Percentiles rank a stretch among this genome's conserved stretches.
phyloP scores from a whole-genome alignment of 2,888 invertebrate genomes.

The Cephus nigrinus region DNA sequence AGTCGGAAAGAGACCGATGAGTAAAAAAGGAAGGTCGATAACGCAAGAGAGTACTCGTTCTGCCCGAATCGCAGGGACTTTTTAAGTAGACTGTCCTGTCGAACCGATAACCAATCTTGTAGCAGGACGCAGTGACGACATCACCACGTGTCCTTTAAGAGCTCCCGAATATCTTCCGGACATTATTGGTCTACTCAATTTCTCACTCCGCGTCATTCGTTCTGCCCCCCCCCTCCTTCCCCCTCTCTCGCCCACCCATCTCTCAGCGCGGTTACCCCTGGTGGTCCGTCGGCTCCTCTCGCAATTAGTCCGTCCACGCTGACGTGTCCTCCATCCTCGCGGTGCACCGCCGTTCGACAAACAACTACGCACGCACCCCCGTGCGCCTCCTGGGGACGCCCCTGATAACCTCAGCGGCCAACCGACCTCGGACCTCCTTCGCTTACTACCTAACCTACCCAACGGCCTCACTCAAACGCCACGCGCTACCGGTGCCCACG shows the following conservation, averaged over 20 bases:
- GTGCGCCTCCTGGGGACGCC: constrained; percentile 23
- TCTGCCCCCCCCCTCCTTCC: background rate
- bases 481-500: background rate
- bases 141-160: constrained; percentile 42
- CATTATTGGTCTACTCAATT: constrained; percentile 4
- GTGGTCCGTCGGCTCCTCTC: background rate
- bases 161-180: constrained; percentile 30
- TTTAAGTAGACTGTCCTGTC: constrained; percentile 51
- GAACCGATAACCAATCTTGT: constrained; percentile 52
- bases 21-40: background rate
- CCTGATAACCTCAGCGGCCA: constrained; percentile 52
- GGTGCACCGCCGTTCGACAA: constrained; percentile 27
- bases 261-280: background rate
- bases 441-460: background rate
- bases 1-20: background rate
- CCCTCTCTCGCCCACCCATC: background rate
- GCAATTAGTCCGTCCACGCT: background rate
- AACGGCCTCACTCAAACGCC: background rate
- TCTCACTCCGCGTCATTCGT: background rate
- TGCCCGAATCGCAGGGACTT: constrained; percentile 11
- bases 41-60: constrained; percentile 10
- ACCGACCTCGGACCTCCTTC: constrained; percentile 35
- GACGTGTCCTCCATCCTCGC: background rate
- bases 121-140: constrained; percentile 43
- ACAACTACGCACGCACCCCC: constrained; percentile 25